Percentiles rank a stretch among this genome's conserved stretches.
These are phyloP conservation scores for Sipha flava DNA, from an alignment of 1,140 invertebrate genomes.

Conservation along the genomic window DNA sequence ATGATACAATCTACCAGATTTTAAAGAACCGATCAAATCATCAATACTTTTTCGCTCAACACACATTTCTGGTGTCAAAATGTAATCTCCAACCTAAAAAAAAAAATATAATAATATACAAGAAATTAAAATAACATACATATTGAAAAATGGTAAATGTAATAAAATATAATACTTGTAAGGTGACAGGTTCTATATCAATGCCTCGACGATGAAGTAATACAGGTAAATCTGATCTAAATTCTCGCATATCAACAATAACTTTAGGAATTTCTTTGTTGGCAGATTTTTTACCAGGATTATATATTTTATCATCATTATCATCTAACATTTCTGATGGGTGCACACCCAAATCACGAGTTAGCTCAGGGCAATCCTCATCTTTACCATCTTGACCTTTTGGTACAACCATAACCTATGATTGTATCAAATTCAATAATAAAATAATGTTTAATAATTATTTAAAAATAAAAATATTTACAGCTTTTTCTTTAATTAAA, in stretches of 20 bases:
- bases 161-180: constrained; percentile 53
- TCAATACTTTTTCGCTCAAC: constrained; percentile 95
- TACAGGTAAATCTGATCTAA: constrained; percentile 90
- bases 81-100: constrained; percentile 87
- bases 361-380: constrained; percentile 59
- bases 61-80: constrained; percentile 90
- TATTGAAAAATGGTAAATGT: background rate
- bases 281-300: constrained; percentile 53
- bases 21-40: constrained; percentile 92
- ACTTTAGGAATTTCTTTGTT: constrained; percentile 51
- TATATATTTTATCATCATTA: constrained; percentile 47
- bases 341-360: constrained; percentile 44
- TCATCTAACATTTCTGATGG: constrained; percentile 42
- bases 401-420: constrained; percentile 85
- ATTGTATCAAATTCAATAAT: too few species aligned
- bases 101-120: constrained; percentile 15
- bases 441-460: background rate
- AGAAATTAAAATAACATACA: background rate
- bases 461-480: constrained; percentile 46
- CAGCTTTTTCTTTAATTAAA: constrained; percentile 83
- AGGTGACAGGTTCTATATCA: constrained; percentile 84
- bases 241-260: constrained; percentile 97
- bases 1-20: constrained; percentile 89
- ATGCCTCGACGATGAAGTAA: constrained; percentile 87
- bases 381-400: constrained; percentile 81